Base-by-base conservation (phyloP, 2,797 vertebrate species). In the Macropus fuliginosus region DNA sequence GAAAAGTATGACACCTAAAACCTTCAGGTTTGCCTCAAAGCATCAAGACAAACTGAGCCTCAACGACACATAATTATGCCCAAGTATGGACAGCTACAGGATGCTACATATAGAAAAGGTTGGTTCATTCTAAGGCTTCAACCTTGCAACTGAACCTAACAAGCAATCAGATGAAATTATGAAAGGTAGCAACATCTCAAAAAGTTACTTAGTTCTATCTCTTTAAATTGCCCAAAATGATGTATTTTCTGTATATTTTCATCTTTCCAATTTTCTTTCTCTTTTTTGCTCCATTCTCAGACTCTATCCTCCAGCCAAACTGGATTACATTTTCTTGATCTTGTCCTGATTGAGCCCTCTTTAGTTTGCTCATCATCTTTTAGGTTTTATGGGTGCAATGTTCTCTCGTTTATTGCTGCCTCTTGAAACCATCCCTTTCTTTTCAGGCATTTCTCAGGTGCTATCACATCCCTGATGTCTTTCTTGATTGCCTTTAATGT, bases 291-390 rank as follows among this genome's bases (percentile, higher is more conserved):
- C 4, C 34, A 66, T 66, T 66, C 62, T 16, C 5, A 66, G 34
- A 66, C 13, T 31, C 12, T n/a, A n/a, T 34, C 2, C 62, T 94
- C 94, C 55, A 93, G 31, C 11, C 90, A 94, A 95, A 96, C 59
- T 31, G 94, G 14, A 92, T 59, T 27, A 95, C 2, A 54, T 24
- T 54, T 18, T 90, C 2, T 34, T 66, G 34, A 16, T 66, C 34
- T n/a, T 66, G 13, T 14, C 31, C 31, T n/a, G 62, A n/a, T n/a
- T n/a, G 62, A n/a, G 4, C 13, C n/a, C 5, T 66, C 34, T n/a
- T 66, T 57, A 1, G 14, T 59, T 66, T n/a, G 13, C 34, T 66
- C 34, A 16, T 66, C 1, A 1, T 16, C 34, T n/a, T n/a, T 66
- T 14, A 66, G 14, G 4, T 4, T 66, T 66, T 31, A 66, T 66